Evolutionary conservation across 2,113 vertebrate genomes (phyloP), one percentile per base, ranked within the genome.

Genomic region (Nematolebias whitei): DNA sequence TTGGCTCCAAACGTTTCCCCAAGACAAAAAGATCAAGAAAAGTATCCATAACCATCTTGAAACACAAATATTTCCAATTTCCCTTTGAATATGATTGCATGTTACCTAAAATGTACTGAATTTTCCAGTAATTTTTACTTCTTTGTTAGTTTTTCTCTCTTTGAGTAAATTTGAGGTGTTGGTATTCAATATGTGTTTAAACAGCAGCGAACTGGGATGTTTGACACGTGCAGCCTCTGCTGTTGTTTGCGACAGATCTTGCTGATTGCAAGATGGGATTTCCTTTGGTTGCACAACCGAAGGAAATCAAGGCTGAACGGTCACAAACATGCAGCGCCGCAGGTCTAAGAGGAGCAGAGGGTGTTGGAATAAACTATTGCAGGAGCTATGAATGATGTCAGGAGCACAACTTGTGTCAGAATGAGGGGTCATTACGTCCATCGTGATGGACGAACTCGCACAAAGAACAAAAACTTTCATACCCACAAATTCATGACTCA

Each of bases 231-330:
- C 60, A 50, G 53, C 29, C 29, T 69, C 32, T 41, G 40, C 29
- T 40, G 0, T 24, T 74, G 71, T 61, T 10, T 76, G 63, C n/a
- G 16, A 20, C 63, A 65, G 50, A 73, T 78, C 13, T 68, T 84
- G 80, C 86, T 82, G 86, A 88, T 74, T 58, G 26, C 12, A 59
- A 72, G 75, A 61, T 26, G 32, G 64, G 48, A 75, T 77, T 85
- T 83, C 75, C 86, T 79, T 78, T 19, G 35, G 80, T 82, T 87
- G 74, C 76, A 68, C 68, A 85, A 84, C 20, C 14, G 44, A 19
- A 48, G 26, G 39, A 52, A 74, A 84, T 63, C 45, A 19, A 49
- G 39, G 59, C 56, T 44, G 51, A 71, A 71, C 44, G 5, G 22
- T 68, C 35, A 71, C 20, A 61, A 45, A 63, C 18, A 7, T 24